Conservation (phyloP, 2,113 vertebrate genomes). For the Hyperopisus bebe region DNA sequence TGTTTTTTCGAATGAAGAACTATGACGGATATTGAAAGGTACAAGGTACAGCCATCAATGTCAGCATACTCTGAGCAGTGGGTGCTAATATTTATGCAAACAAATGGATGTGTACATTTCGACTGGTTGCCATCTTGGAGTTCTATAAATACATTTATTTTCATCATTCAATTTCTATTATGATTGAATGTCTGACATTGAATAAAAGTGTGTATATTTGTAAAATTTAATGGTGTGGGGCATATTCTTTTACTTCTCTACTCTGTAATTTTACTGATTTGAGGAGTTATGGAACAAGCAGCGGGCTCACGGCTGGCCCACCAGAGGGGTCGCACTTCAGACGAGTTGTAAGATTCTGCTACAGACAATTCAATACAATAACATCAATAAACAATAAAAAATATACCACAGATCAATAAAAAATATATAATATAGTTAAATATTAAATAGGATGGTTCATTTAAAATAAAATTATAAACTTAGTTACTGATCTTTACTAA, state of each 20-base stretch:
- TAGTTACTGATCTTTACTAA: not conserved
- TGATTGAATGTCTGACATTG: not conserved
- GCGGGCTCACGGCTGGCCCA: too few relatives aligned
- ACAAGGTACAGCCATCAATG: not conserved
- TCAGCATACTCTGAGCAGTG: not conserved
- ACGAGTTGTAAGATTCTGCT: not conserved
- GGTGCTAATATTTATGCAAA: not conserved
- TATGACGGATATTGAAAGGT: not conserved
- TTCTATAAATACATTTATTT: not conserved
- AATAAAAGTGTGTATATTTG: not conserved
- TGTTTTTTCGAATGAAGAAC: not conserved
- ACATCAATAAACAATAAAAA: not conserved
- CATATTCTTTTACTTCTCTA: not conserved
- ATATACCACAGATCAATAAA: not conserved
- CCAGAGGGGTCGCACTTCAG: not conserved
- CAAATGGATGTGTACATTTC: not conserved
- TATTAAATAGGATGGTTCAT: not conserved
- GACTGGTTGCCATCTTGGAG: not conserved
- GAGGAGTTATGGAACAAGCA: not conserved
- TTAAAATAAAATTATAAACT: not conserved
- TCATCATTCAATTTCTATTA: not conserved
- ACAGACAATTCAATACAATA: not conserved
- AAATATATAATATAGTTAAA: not conserved
- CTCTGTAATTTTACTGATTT: not conserved
- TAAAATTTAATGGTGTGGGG: not conserved